Evolutionary conservation across 2,797 vertebrate genomes (phyloP).

Genomic region (Ciconia nigra): DNA sequence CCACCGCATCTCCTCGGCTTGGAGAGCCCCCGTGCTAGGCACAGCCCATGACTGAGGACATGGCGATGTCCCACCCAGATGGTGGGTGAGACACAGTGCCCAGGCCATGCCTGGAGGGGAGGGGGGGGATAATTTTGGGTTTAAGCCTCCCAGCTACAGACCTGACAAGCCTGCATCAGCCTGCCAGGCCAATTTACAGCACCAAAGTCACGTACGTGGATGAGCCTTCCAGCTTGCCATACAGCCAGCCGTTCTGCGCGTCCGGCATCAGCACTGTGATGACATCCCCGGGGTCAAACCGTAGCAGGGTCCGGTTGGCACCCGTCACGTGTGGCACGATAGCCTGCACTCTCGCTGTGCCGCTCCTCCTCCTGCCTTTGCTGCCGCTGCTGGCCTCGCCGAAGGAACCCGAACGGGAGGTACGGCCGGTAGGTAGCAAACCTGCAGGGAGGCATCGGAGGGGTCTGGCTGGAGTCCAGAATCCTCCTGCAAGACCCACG

Average conservation of each 20-base stretch:
- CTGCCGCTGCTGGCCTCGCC: slow-evolving; percentile 75
- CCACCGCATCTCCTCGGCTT: neutral
- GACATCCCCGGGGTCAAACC: slow-evolving; percentile 82
- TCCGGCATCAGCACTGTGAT: slow-evolving; percentile 85
- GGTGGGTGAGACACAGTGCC: neutral
- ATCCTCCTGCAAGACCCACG: neutral
- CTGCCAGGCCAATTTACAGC: neutral
- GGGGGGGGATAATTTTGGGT: rapidly evolving
- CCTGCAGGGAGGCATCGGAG: slow-evolving; percentile 37
- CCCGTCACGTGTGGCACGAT: slow-evolving; percentile 84
- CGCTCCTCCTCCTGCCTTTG: slow-evolving; percentile 59
- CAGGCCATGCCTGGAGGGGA: neutral
- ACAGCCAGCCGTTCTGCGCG: slow-evolving; percentile 93
- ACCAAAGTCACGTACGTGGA: slow-evolving; percentile 76
- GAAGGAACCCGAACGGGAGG: slow-evolving; percentile 85
- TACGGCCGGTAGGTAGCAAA: slow-evolving; percentile 42
- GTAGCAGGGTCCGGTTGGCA: slow-evolving; percentile 88
- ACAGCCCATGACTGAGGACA: neutral
- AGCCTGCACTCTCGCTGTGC: slow-evolving; percentile 75
- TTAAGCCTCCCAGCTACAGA: neutral
- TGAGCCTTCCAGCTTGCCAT: slow-evolving; percentile 86
- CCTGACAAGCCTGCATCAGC: neutral
- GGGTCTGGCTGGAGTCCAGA: neutral
- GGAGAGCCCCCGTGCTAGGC: neutral
- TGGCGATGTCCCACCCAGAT: rapidly evolving